Evolutionary conservation across 53 echinoderm and acorn worm genomes (phyloP).

Genomic region (Antedon mediterranea): DNA sequence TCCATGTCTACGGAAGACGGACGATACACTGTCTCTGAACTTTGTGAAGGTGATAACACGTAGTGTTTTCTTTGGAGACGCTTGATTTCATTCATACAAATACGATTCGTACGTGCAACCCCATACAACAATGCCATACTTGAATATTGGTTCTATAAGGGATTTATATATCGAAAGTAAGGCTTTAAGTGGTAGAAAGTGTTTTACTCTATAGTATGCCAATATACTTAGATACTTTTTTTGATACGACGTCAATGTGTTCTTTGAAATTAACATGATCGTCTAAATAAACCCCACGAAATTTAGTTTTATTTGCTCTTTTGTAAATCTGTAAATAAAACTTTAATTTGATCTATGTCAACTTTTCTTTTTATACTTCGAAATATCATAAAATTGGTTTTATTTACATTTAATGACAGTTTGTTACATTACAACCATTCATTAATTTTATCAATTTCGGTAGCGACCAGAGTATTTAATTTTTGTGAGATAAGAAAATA

Average conservation of each 20-base stretch:
- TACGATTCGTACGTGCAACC: not conserved
- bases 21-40: no score
- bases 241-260: not conserved
- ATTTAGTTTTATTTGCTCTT: not conserved
- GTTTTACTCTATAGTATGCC: not conserved
- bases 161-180: not conserved
- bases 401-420: not conserved
- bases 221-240: not conserved
- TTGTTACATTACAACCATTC: constrained; percentile 3
- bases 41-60: no score
- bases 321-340: not conserved
- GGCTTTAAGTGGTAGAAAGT: not conserved
- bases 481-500: not conserved
- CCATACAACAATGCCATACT: not conserved
- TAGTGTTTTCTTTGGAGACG: no score
- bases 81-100: no score
- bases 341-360: not conserved
- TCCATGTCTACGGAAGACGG: no score
- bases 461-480: not conserved
- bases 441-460: not conserved
- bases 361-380: not conserved
- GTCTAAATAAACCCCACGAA: not conserved
- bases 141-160: not conserved
- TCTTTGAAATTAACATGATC: not conserved
- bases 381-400: not conserved